Conservation (phyloP, 2,888 invertebrate genomes). For the Dicyrtoma fusca region DNA sequence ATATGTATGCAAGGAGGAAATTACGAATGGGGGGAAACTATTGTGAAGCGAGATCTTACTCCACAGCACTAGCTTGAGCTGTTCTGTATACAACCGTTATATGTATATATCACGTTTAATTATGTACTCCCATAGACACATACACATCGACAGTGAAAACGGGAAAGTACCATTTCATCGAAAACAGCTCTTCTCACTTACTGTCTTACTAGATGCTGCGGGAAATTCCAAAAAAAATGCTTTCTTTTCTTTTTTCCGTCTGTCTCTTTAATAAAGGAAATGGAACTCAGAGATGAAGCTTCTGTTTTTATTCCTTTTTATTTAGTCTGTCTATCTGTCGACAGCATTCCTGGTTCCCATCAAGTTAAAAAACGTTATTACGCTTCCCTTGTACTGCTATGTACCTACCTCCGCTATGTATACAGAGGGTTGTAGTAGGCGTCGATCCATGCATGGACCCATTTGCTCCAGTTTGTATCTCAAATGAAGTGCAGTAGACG, state of each 20-base stretch:
- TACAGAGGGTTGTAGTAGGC: too few relatives aligned
- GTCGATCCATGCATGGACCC: too few relatives aligned
- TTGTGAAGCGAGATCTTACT: too few relatives aligned
- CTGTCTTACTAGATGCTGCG: not conserved
- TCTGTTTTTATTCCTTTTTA: not conserved
- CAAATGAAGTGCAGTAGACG: too few relatives aligned
- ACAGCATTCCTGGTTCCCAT: too few relatives aligned
- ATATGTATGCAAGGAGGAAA: too few relatives aligned
- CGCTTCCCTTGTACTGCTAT: too few relatives aligned
- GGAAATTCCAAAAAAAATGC: slow-evolving; percentile 10
- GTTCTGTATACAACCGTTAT: not conserved
- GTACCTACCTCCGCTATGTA: too few relatives aligned
- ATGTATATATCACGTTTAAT: not conserved
- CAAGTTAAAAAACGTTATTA: too few relatives aligned
- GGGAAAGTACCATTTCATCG: slow-evolving; percentile 9
- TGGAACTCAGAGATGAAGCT: slow-evolving; percentile 6
- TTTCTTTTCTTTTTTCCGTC: not conserved
- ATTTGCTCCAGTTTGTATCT: too few relatives aligned
- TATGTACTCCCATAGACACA: not conserved
- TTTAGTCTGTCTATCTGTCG: slow-evolving; percentile 1
- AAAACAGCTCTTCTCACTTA: slow-evolving; percentile 13
- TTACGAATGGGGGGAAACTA: too few relatives aligned
- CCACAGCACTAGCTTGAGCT: not conserved
- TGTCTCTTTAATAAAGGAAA: slow-evolving; percentile 24
- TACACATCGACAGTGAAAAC: slow-evolving; percentile 2